Percentiles rank a stretch among this genome's conserved stretches.
Conservation (phyloP, 2,888 invertebrate species). For the Branchellion lobata region DNA sequence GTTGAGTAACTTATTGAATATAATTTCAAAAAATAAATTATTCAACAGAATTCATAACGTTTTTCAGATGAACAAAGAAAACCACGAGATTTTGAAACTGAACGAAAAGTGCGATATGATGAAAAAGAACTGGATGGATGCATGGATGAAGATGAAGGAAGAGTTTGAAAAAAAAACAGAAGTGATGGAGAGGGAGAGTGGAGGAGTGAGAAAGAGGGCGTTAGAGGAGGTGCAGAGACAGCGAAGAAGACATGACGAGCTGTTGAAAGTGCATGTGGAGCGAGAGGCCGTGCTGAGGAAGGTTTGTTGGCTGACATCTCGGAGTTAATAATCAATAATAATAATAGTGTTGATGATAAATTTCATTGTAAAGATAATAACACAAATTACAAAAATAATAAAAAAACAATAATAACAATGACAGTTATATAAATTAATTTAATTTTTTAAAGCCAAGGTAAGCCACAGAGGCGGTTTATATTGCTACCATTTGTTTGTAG, state of each 20-base stretch:
- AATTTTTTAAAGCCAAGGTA: too few species aligned
- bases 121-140: background rate
- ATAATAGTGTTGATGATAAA: background rate
- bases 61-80: slow-evolving; percentile 1
- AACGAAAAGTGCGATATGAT: background rate
- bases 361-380: background rate
- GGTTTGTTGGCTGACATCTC: background rate
- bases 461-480: too few species aligned
- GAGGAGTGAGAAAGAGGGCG: background rate
- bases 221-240: background rate
- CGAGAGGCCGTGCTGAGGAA: background rate
- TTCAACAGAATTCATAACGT: background rate
- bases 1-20: background rate
- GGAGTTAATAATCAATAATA: background rate
- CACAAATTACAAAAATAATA: too few species aligned
- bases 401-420: too few species aligned
- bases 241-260: background rate
- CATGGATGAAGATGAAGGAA: background rate
- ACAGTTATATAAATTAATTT: too few species aligned
- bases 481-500: too few species aligned
- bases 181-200: background rate
- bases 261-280: background rate
- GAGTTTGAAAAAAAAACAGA: background rate
- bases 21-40: background rate
- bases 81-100: background rate